Base-by-base conservation (phyloP, 1,140 invertebrate genomes). In the Zaprionus taronus region DNA sequence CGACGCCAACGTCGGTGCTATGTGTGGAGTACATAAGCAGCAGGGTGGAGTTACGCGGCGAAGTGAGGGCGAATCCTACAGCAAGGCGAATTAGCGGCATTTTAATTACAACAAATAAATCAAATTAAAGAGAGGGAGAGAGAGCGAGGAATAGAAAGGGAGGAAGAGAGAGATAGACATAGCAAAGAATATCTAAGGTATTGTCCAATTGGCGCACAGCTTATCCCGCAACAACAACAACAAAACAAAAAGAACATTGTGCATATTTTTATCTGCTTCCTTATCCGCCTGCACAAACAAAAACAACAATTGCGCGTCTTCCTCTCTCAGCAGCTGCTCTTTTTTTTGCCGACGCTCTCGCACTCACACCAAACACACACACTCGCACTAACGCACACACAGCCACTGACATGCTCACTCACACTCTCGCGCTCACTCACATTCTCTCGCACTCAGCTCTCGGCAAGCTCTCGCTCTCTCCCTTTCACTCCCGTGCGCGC, bases 1-100 rank as follows among this genome's bases (percentile, higher is more conserved):
- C 41, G 41, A 7, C n/a, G 44, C 26, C 58, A 66, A 20, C 72
- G 76, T 77, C 86, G 12, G 17, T 11, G 79, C 74, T 70, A 56
- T 79, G 17, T 51, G 58, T 31, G 17, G 2, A 51, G 26, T 64
- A 47, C n/a, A 47, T 17, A 47, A 7, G n/a, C n/a, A n/a, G n/a
- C n/a, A 17, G 81, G 81, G 72, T 77, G 77, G 77, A 77, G 77
- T 83, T 64, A 67, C 51, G 14, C 26, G 20, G 26, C 34, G 28
- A 44, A 44, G 38, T 15, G 38, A 17, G 38, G n/a, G 38, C 38
- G 41, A 47, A 47, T 47, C 41, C 41, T 47, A n/a, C 36, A 38
- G n/a, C n/a, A 4, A 9, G 41, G 41, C 41, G 41, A 17, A 47
- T 47, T 47, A 47, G 34, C 49, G 28, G 56, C 62, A 64, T 61